Evolutionary conservation across 2,888 invertebrate genomes (phyloP), one percentile per base, ranked within the genome.

Genomic region (Orthosia gothica): DNA sequence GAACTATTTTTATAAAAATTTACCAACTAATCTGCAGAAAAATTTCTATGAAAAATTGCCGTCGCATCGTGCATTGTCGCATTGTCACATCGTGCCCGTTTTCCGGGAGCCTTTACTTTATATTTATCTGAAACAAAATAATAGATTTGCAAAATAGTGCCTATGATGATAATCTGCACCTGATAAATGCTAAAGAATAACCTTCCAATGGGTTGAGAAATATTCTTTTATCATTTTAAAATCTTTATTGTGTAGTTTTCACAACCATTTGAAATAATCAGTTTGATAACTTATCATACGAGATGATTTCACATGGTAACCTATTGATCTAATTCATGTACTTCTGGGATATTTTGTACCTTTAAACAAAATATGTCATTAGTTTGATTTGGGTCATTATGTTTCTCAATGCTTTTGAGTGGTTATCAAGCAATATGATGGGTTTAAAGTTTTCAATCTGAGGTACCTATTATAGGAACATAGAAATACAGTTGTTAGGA

Each of bases 391-490:
- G 76, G 80, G 75, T 59, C 70, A 66, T 59, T 49, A 70, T n/a
- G 66, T 75, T 86, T 90, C 83, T 82, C 81, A 92, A 91, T 87
- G 71, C 70, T 67, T 82, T 90, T 92, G 90, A 80, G 85, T 59
- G 74, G 73, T 92, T 93, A 93, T 92, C 75, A 74, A 84, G 93
- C 92, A 84, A 69, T 90, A 82, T 94, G 95, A 96, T 94, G 96
- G 92, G 86, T 94, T 61, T 91, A 94, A 97, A 96, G 96, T 96
- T 94, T 95, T 95, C 94, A 97, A 97, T 94, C 95, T 97, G 94
- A 96, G 91, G 86, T 90, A 82, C 73, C 45, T 16, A 23, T 16
- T 2, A n/a, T 26, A 57, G n/a, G 7, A 13, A 49, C 32, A 40
- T 5, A 11, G 9, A 40, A 40, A 40, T 40, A 40, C 40, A 40